A percentile compares a stretch with the other conserved stretches of the same genome.
Conservation (phyloP, 2,888 invertebrate genomes). For the Drosophila ustulata region DNA sequence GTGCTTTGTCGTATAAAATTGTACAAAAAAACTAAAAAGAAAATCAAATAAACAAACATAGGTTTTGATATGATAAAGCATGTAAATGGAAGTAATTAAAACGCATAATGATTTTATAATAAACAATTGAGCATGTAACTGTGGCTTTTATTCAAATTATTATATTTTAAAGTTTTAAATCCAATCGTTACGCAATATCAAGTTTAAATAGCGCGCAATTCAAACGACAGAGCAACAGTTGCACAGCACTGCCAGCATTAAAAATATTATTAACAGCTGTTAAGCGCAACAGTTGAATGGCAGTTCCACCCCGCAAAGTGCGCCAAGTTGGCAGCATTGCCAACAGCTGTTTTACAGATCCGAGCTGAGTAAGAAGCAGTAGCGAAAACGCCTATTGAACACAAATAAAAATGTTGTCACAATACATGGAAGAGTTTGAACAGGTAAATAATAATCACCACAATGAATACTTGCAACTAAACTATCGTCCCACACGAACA, state of each 20-base stretch:
- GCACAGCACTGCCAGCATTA: constrained; percentile 17
- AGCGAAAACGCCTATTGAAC: constrained; percentile 60
- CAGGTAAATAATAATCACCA: constrained; percentile 86
- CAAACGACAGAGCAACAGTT: constrained; percentile 27
- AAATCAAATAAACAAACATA: constrained; percentile 54
- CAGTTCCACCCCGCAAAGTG: neutral
- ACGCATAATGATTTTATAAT: constrained; percentile 50
- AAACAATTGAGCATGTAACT: constrained; percentile 43
- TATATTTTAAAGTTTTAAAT: neutral
- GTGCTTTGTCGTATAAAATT: constrained; percentile 66
- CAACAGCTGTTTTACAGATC: constrained; percentile 30
- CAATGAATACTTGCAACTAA: constrained; percentile 19
- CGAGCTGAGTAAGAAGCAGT: constrained; percentile 29
- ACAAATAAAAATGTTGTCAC: constrained; percentile 89
- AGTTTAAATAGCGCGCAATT: constrained; percentile 4
- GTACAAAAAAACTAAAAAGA: constrained; percentile 51
- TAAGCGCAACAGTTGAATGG: neutral
- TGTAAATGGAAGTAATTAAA: constrained; percentile 42
- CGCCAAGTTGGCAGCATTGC: constrained; percentile 31
- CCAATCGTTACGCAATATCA: neutral
- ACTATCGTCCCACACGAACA: constrained; percentile 81
- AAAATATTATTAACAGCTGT: constrained; percentile 11
- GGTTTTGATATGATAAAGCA: constrained; percentile 72
- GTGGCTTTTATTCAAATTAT: neutral
- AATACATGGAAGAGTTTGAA: constrained; percentile 94